Evolutionary conservation across 2,888 invertebrate genomes (phyloP).

Genomic region (Nowickia ferox): DNA sequence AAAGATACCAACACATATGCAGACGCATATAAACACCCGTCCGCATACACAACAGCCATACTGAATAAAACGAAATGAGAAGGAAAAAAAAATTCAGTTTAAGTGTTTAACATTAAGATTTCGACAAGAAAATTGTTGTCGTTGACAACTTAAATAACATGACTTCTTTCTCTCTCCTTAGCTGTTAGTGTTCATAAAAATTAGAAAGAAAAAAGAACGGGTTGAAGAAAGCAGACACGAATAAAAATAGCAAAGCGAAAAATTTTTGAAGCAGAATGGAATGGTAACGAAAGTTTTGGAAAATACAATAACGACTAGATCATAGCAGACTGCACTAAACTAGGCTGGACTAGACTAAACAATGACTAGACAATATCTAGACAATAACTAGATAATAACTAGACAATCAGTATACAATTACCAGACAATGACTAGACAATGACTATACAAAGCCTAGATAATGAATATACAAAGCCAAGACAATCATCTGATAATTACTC

Average conservation of each 20-base stretch:
- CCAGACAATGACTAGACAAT: too few species aligned
- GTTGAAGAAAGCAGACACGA: not conserved
- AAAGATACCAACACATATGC: constrained; percentile 39
- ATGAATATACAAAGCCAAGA: too few species aligned
- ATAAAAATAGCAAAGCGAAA: not conserved
- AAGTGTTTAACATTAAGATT: constrained; percentile 66
- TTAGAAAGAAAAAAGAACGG: constrained; percentile 1
- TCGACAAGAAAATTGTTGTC: constrained; percentile 63
- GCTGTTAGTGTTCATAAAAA: not conserved
- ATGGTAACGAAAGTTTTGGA: too few species aligned
- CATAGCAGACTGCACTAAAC: too few species aligned
- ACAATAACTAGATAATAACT: too few species aligned
- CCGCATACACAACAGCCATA: not conserved
- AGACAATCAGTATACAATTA: too few species aligned
- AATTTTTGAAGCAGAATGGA: not conserved
- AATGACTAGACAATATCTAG: too few species aligned
- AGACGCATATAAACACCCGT: not conserved
- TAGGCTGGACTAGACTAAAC: too few species aligned
- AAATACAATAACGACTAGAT: too few species aligned
- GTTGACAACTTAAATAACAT: constrained; percentile 66
- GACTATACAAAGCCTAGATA: too few species aligned
- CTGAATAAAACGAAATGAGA: not conserved
- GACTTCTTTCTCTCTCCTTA: constrained; percentile 28
- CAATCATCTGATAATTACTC: too few species aligned
- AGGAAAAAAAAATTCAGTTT: constrained; percentile 22